Percentiles rank a stretch among this genome's conserved stretches.
Conservation (phyloP, 2,888 invertebrate species). For the Lacanobia wlatinum region DNA sequence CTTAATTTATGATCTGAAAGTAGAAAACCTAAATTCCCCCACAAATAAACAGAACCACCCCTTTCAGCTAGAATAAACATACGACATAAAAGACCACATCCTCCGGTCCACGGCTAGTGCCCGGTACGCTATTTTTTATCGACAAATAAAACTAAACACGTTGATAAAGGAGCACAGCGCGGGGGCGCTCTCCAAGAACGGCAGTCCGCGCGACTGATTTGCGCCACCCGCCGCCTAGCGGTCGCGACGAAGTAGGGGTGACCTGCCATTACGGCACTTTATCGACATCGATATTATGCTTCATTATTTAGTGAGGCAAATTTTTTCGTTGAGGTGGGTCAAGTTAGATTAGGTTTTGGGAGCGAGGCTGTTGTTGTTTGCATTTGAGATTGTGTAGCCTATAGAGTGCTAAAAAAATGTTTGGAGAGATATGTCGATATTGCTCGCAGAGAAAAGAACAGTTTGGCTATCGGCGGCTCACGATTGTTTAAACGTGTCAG, state of each 20-base stretch:
- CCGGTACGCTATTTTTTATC: conserved; percentile 74
- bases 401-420: background rate
- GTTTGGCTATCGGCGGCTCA: conserved; percentile 42
- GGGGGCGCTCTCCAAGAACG: conserved; percentile 84
- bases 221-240: conserved; percentile 87
- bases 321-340: conserved; percentile 45
- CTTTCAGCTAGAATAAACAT: conserved; percentile 52
- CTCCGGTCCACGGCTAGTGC: conserved; percentile 53
- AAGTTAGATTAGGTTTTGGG: conserved; percentile 14
- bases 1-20: conserved; percentile 24
- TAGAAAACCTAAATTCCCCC: conserved; percentile 36
- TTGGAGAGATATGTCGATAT: conserved; percentile 17
- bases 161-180: conserved; percentile 77
- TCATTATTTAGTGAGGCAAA: conserved; percentile 42
- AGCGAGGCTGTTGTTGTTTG: conserved; percentile 2
- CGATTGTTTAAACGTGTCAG: conserved; percentile 63
- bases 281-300: conserved; percentile 74
- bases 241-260: conserved; percentile 85
- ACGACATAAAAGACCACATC: conserved; percentile 62
- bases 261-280: conserved; percentile 48
- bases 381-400: background rate
- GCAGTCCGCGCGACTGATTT: conserved; percentile 90
- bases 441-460: conserved; percentile 22
- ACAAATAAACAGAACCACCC: conserved; percentile 41
- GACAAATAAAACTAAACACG: conserved; percentile 80